Percentiles rank a stretch among this genome's conserved stretches.
Conservation (phyloP, 2,888 invertebrate species). For the Petrophora chlorosata region DNA sequence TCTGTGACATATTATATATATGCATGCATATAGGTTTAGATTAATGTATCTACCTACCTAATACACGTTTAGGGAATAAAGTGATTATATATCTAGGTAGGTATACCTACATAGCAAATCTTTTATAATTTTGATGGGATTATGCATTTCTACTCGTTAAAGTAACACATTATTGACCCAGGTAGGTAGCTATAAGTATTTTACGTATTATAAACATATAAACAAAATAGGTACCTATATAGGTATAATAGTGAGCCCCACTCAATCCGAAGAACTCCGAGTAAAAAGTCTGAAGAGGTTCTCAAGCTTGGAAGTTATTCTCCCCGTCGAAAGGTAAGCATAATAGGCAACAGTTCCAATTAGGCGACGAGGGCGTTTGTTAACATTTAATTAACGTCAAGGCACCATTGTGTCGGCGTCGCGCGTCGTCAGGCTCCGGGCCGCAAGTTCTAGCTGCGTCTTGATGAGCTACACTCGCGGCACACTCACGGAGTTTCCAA, state of each 20-base stretch:
- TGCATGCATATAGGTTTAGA: no score
- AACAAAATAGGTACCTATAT: no score
- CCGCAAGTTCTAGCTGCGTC: constrained; percentile 44
- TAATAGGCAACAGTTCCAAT: constrained; percentile 84
- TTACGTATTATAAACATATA: no score
- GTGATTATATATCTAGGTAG: no score
- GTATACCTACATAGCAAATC: no score
- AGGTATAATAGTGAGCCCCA: constrained; percentile 46
- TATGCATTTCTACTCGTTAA: no score
- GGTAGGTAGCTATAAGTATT: neutral
- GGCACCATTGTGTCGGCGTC: constrained; percentile 76
- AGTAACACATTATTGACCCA: no score
- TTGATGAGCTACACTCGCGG: constrained; percentile 53
- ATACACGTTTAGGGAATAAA: no score
- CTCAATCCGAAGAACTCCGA: constrained; percentile 61
- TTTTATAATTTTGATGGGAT: no score
- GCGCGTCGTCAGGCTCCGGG: constrained; percentile 63
- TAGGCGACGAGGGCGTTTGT: constrained; percentile 83
- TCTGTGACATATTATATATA: no score
- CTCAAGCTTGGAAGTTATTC: constrained; percentile 71
- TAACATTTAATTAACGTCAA: constrained; percentile 83
- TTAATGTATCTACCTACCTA: no score
- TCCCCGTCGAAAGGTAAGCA: constrained; percentile 77
- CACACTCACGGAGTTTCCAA: constrained; percentile 57
- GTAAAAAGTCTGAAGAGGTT: constrained; percentile 71